Evolutionary conservation across 2,888 invertebrate genomes (phyloP).

Genomic region (Netelia fuscicornis): DNA sequence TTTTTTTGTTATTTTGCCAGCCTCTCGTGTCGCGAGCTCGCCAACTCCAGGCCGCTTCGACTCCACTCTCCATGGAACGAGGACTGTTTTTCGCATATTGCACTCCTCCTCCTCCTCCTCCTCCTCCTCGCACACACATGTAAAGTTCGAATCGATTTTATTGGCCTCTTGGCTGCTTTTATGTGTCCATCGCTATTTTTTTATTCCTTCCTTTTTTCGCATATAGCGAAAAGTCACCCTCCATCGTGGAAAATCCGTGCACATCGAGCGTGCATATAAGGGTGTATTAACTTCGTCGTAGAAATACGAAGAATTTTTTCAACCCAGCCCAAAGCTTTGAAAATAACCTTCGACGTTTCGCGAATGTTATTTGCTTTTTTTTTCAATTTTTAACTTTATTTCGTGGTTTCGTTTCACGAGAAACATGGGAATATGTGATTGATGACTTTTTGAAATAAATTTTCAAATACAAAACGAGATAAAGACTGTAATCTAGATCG

Average conservation of each 20-base stretch:
- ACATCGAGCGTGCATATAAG: slow-evolving; percentile 22
- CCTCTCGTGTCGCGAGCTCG: slow-evolving; percentile 8
- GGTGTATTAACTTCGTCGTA: background rate
- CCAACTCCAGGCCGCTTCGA: slow-evolving; percentile 24
- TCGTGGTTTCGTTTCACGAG: too few relatives aligned
- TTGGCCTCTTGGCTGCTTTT: slow-evolving; percentile 44
- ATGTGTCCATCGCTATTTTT: background rate
- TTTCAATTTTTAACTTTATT: too few relatives aligned
- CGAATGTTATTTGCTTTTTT: too few relatives aligned
- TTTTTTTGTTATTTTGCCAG: background rate
- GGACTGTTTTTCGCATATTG: slow-evolving; percentile 30
- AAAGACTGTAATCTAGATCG: too few relatives aligned
- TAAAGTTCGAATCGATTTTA: slow-evolving; percentile 57
- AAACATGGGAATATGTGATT: too few relatives aligned
- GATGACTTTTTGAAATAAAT: too few relatives aligned
- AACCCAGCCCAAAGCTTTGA: too few relatives aligned
- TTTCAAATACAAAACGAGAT: too few relatives aligned
- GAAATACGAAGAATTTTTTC: too few relatives aligned
- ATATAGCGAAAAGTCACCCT: slow-evolving; percentile 15
- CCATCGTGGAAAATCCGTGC: slow-evolving; percentile 35
- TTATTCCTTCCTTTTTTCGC: slow-evolving; percentile 23
- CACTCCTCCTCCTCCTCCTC: background rate
- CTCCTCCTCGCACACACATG: background rate
- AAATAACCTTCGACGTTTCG: too few relatives aligned
- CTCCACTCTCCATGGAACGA: slow-evolving; percentile 11